These are phyloP conservation scores for Hyposmocoma kahamanoa DNA, from an alignment of 1,140 invertebrate species.

Conservation along the genomic window DNA sequence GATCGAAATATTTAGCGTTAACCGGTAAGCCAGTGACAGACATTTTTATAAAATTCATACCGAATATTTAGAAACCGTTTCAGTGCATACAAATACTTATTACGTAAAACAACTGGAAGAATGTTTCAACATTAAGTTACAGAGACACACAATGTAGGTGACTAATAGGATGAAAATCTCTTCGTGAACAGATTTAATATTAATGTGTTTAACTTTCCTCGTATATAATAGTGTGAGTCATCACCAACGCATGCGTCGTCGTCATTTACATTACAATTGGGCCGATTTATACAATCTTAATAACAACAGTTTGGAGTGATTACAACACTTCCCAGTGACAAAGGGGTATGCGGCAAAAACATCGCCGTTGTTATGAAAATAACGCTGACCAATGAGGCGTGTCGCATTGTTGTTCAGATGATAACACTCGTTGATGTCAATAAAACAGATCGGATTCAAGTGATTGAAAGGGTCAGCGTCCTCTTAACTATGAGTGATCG, in stretches of 20 bases:
- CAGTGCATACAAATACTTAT: too few species aligned
- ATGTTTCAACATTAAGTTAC: too few species aligned
- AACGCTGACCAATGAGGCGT: neutral
- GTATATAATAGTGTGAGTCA: too few species aligned
- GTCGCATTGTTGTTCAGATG: neutral
- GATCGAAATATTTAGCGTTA: neutral
- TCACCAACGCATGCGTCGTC: too few species aligned
- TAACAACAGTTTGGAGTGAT: neutral
- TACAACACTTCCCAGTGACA: neutral
- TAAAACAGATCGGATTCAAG: slow-evolving; percentile 35
- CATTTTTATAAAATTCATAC: neutral
- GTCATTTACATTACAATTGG: too few species aligned
- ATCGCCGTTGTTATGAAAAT: neutral
- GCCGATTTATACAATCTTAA: too few species aligned
- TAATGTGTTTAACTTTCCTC: too few species aligned
- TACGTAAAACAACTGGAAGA: too few species aligned
- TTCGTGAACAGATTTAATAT: too few species aligned
- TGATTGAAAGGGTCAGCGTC: slow-evolving; percentile 42
- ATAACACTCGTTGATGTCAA: slow-evolving; percentile 17
- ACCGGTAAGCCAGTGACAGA: neutral
- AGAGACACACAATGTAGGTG: too few species aligned
- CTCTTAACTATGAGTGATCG: slow-evolving; percentile 32
- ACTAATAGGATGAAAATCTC: too few species aligned
- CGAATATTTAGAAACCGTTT: too few species aligned
- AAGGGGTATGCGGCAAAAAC: neutral